Conservation (phyloP, 2,797 vertebrate genomes). For the Mormyrus hasselquistii region DNA sequence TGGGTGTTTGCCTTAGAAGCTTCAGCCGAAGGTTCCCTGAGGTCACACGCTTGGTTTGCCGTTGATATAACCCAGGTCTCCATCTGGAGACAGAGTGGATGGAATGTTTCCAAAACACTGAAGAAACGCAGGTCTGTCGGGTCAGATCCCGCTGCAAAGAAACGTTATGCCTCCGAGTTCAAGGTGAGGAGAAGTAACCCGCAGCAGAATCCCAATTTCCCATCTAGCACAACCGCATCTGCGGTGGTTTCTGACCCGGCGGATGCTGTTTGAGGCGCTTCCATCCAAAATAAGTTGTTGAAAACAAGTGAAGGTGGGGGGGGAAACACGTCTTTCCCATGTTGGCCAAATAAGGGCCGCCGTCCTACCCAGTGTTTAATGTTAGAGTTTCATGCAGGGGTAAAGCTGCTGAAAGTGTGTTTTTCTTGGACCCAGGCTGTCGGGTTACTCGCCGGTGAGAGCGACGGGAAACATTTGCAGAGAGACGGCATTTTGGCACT, state of each 20-base stretch:
- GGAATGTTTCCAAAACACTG: conserved; percentile 4
- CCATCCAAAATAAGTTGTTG: background rate
- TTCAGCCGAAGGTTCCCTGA: background rate
- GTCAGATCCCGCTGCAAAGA: background rate
- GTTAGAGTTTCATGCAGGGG: background rate
- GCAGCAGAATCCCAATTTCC: background rate
- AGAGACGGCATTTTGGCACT: background rate
- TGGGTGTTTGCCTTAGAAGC: background rate
- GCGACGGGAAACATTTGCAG: background rate
- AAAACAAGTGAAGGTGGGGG: background rate
- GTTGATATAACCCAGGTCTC: background rate
- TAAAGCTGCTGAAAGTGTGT: background rate
- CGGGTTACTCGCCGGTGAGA: background rate
- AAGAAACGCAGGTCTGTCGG: background rate
- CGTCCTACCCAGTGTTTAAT: background rate
- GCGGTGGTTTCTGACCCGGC: background rate
- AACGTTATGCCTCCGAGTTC: background rate
- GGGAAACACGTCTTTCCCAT: background rate
- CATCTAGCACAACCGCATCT: background rate
- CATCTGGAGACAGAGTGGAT: background rate
- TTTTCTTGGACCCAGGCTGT: background rate
- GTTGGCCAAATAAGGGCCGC: conserved; percentile 6
- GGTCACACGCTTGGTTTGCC: background rate
- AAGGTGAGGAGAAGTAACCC: background rate
- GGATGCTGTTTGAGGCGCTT: background rate